A percentile compares a stretch with the other conserved stretches of the same genome.
Conservation (phyloP, 1,140 invertebrate genomes). For the Platyscapa corneri region DNA sequence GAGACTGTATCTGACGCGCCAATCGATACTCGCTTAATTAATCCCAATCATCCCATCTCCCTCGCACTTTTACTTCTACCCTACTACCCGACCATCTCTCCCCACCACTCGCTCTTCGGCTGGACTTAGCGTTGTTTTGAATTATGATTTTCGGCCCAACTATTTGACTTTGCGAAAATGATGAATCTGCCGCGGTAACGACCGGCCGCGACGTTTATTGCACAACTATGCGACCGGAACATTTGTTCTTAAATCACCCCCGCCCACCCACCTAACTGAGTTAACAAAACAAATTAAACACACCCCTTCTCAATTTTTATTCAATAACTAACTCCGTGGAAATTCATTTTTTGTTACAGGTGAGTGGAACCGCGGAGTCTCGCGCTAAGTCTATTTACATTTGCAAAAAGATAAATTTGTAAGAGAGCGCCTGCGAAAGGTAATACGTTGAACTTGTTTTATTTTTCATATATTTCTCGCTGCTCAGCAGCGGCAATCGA, state of each 20-base stretch:
- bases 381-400: neutral
- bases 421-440: neutral
- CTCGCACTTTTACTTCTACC: neutral
- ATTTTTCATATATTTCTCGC: no score
- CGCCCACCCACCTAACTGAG: no score
- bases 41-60: slow-evolving; percentile 44
- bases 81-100: neutral
- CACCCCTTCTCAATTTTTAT: no score
- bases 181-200: no score
- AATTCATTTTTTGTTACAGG: slow-evolving; percentile 34
- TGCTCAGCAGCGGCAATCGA: no score
- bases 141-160: neutral
- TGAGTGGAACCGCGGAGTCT: neutral
- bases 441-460: slow-evolving; percentile 3
- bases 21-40: slow-evolving; percentile 50
- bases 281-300: no score
- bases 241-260: no score
- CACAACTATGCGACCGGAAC: no score
- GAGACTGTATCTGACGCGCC: slow-evolving; percentile 18
- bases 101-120: neutral
- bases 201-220: no score
- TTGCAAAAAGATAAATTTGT: neutral
- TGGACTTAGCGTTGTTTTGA: neutral
- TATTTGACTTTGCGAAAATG: no score
- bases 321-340: no score